These are phyloP conservation scores for Drosophila saltans DNA, from an alignment of 1,140 invertebrate genomes.

Conservation along the genomic window DNA sequence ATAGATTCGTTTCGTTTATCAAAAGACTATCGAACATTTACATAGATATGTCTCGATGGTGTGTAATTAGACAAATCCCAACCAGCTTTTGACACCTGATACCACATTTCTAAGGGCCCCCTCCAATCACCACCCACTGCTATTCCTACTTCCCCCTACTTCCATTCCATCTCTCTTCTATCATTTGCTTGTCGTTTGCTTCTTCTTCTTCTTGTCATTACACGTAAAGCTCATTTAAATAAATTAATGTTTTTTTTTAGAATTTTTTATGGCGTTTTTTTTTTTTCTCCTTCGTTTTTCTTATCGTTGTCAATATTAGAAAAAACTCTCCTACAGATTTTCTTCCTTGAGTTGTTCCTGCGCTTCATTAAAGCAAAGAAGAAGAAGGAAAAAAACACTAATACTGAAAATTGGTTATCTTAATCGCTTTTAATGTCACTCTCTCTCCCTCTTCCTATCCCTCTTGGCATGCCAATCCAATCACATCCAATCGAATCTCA, in stretches of 20 bases:
- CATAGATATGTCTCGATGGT: background rate
- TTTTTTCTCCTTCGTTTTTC: conserved; percentile 43
- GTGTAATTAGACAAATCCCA: conserved; percentile 44
- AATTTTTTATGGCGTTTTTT: conserved; percentile 63
- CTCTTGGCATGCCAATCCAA: conserved; percentile 1
- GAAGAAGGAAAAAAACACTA: background rate
- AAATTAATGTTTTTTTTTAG: conserved; percentile 69
- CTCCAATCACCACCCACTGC: conserved; percentile 13
- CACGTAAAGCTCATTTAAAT: conserved; percentile 75
- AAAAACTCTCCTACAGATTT: conserved; percentile 4
- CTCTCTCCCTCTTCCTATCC: background rate
- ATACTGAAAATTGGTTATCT: conserved; percentile 69
- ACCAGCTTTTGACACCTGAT: conserved; percentile 2
- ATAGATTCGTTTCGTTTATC: no score
- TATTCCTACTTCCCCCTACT: background rate
- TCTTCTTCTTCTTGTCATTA: conserved; percentile 50
- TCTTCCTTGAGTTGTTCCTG: conserved; percentile 7
- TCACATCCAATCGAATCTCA: background rate
- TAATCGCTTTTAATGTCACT: conserved; percentile 60
- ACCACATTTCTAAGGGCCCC: background rate
- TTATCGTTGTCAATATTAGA: background rate
- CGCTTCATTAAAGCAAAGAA: conserved; percentile 28
- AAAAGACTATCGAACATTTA: no score
- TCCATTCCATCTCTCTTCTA: background rate
- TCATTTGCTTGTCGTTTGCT: conserved; percentile 18